Conservation (phyloP, 2,113 vertebrate species). For the Anas platyrhynchos region DNA sequence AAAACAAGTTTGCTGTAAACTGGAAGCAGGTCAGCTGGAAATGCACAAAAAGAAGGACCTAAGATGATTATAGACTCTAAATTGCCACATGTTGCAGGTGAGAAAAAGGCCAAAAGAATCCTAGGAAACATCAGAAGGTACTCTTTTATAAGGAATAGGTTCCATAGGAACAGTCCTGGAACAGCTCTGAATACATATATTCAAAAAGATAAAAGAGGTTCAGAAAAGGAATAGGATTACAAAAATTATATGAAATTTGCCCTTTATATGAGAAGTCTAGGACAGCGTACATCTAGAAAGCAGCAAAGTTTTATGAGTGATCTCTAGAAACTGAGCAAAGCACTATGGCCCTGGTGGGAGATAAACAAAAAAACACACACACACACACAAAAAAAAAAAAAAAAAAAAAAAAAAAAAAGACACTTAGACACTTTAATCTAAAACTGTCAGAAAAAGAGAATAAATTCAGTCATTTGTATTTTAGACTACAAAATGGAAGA, state of each 20-base stretch:
- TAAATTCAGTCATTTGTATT: not conserved
- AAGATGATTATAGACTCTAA: not conserved
- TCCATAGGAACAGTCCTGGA: not conserved
- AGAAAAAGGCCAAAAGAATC: not conserved
- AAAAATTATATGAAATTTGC: not conserved
- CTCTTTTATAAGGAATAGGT: not conserved
- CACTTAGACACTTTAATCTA: not conserved
- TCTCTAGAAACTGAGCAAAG: not conserved
- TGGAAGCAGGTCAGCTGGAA: not conserved
- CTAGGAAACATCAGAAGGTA: not conserved
- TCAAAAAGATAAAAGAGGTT: not conserved
- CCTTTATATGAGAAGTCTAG: not conserved
- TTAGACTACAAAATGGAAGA: not conserved
- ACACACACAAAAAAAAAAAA: not conserved
- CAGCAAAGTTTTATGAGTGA: not conserved
- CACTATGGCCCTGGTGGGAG: not conserved
- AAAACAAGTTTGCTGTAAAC: not conserved
- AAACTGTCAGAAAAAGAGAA: not conserved
- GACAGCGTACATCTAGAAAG: not conserved
- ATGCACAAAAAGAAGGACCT: not conserved
- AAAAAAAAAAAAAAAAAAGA: not conserved
- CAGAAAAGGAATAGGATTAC: not conserved
- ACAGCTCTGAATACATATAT: not conserved
- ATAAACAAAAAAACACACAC: not conserved
- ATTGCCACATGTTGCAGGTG: not conserved